Evolutionary conservation across 2,888 invertebrate genomes (phyloP).

Genomic region (Ormyrus thymus): DNA sequence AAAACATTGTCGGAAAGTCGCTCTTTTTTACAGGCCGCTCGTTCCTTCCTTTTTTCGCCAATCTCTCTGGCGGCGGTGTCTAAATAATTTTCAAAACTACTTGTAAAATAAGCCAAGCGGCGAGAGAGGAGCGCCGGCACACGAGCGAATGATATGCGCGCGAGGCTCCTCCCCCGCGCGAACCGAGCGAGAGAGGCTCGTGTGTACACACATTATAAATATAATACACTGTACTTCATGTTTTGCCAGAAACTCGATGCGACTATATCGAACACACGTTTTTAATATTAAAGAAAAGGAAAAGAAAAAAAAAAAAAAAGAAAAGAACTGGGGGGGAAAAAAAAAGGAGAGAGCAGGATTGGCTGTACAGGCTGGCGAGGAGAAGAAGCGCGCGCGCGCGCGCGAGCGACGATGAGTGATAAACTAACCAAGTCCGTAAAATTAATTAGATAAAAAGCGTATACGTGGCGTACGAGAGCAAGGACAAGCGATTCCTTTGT

Average conservation of each 20-base stretch:
- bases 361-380: conserved; percentile 15
- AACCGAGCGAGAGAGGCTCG: background rate
- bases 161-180: background rate
- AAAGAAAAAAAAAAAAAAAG: conserved; percentile 20
- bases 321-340: background rate
- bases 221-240: conserved; percentile 67
- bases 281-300: conserved; percentile 40
- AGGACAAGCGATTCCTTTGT: conserved; percentile 45
- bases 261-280: conserved; percentile 36
- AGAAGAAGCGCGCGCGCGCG: conserved; percentile 14
- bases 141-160: background rate
- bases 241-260: conserved; percentile 63
- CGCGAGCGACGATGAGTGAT: conserved; percentile 5
- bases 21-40: conserved; percentile 59
- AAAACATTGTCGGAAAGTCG: background rate
- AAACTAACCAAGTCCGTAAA: conserved; percentile 38
- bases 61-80: conserved; percentile 62
- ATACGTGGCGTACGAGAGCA: conserved; percentile 34
- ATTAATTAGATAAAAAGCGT: conserved; percentile 47
- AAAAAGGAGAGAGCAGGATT: background rate
- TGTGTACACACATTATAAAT: conserved; percentile 69
- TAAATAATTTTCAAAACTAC: conserved; percentile 66
- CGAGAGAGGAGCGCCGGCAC: background rate
- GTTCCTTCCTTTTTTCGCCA: conserved; percentile 58
- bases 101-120: conserved; percentile 39